These are phyloP conservation scores for Urosaurus nigricauda DNA, from an alignment of 2,797 vertebrate species.

Conservation along the genomic window DNA sequence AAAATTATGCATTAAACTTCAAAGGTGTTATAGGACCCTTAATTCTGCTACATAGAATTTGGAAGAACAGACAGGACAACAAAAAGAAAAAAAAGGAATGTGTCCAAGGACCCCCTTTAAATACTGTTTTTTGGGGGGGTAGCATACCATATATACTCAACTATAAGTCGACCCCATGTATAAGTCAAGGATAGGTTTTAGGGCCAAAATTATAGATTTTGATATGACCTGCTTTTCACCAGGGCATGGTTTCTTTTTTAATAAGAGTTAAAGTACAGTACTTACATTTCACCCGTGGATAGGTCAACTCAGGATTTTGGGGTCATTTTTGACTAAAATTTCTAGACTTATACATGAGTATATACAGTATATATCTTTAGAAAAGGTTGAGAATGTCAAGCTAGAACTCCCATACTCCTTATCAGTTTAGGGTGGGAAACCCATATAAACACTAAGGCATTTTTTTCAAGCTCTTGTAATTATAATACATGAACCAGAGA, in stretches of 20 bases:
- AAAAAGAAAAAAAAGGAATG: neutral
- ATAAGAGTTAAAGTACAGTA: too few species aligned
- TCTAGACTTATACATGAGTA: too few species aligned
- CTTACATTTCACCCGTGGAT: too few species aligned
- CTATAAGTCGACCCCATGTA: too few species aligned
- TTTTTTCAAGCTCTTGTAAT: neutral
- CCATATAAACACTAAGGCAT: neutral
- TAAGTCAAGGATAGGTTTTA: too few species aligned
- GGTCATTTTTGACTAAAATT: too few species aligned
- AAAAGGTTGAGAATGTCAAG: neutral
- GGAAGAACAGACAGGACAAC: neutral
- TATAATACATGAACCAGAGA: neutral
- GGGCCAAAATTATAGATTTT: too few species aligned
- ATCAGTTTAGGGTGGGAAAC: neutral
- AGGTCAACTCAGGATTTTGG: too few species aligned
- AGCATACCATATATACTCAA: too few species aligned
- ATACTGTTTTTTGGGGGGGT: neutral
- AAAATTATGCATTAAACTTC: neutral
- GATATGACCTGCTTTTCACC: too few species aligned
- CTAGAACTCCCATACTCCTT: too few species aligned
- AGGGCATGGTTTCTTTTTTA: too few species aligned
- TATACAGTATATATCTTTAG: neutral
- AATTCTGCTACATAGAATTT: neutral
- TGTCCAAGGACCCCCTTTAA: neutral
- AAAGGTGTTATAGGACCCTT: neutral